Conservation (phyloP, 1,140 invertebrate species). For the Schlechtendalia chinensis region DNA sequence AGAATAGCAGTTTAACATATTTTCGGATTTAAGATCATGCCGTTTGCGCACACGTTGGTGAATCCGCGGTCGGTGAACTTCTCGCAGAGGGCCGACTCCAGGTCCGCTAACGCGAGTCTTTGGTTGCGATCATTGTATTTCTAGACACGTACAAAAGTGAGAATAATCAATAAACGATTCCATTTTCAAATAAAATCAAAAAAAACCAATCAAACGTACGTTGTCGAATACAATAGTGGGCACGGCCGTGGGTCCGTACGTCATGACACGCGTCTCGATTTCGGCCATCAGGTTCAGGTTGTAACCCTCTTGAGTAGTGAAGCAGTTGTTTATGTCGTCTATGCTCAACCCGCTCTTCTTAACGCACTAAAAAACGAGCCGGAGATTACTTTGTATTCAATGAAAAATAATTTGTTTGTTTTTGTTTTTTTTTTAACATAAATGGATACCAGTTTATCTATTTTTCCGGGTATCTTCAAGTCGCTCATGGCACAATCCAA, state of each 20-base stretch:
- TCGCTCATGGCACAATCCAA: too few relatives aligned
- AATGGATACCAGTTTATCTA: too few relatives aligned
- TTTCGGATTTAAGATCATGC: too few relatives aligned
- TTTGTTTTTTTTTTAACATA: too few relatives aligned
- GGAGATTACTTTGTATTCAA: too few relatives aligned
- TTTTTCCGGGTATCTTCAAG: too few relatives aligned
- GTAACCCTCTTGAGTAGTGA: not conserved
- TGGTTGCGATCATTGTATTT: not conserved
- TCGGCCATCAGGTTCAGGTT: not conserved
- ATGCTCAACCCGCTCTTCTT: not conserved
- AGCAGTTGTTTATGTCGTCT: not conserved
- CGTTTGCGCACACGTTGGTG: not conserved
- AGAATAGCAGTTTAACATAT: too few relatives aligned
- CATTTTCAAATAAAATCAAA: not conserved
- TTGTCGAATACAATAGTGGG: constrained; percentile 1
- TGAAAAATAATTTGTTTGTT: too few relatives aligned
- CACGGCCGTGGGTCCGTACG: not conserved
- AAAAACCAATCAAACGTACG: not conserved
- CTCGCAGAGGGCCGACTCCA: not conserved
- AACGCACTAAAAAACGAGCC: constrained; percentile 5
- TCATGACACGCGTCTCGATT: not conserved
- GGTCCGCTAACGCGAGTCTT: not conserved
- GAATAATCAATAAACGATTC: too few relatives aligned
- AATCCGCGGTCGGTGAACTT: not conserved
- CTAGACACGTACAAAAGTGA: too few relatives aligned